Evolutionary conservation across 2,888 invertebrate species (phyloP).

Genomic region (Euplexia lucipara): DNA sequence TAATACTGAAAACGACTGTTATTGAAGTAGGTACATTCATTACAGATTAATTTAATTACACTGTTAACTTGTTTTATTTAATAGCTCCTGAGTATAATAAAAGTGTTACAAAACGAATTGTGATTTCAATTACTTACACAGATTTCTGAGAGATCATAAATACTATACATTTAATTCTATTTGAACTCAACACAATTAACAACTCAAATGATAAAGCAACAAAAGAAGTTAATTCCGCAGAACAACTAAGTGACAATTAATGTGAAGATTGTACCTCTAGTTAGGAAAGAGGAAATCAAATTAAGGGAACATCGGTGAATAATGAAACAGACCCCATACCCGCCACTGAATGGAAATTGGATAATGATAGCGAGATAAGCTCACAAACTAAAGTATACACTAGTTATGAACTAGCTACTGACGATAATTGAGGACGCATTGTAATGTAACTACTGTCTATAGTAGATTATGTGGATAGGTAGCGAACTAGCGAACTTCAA

Average conservation of each 20-base stretch:
- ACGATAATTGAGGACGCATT: conserved; percentile 59
- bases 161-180: not conserved
- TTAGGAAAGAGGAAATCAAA: conserved; percentile 50
- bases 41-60: conserved; percentile 3
- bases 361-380: conserved; percentile 58
- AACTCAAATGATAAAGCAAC: conserved; percentile 31
- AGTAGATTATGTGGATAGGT: conserved; percentile 34
- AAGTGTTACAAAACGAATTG: not conserved
- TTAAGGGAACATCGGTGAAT: conserved; percentile 53
- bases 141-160: conserved; percentile 17
- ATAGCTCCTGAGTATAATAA: not conserved
- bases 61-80: not conserved
- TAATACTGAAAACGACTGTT: not conserved
- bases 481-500: conserved; percentile 59
- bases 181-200: conserved; percentile 24
- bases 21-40: not conserved
- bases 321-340: conserved; percentile 57
- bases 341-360: conserved; percentile 60
- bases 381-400: conserved; percentile 50
- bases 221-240: conserved; percentile 32
- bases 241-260: conserved; percentile 38
- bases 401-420: conserved; percentile 56
- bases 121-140: not conserved
- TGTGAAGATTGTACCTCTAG: conserved; percentile 26
- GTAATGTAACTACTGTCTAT: conserved; percentile 51